Evolutionary conservation across 2,113 vertebrate genomes (phyloP).

Genomic region (Panthera leo): DNA sequence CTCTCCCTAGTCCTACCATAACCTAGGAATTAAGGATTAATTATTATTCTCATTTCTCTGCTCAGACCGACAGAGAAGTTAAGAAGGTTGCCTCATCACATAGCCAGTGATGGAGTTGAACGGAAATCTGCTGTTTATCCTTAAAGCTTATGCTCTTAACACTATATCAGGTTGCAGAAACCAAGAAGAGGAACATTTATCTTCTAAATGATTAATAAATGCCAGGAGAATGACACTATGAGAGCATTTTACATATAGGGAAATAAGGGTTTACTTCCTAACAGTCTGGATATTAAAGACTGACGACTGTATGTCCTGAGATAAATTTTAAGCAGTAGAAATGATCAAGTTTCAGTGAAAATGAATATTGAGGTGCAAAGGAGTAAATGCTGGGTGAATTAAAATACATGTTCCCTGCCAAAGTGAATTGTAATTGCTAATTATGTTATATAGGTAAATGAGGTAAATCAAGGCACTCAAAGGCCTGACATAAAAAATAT

Average conservation of each 20-base stretch:
- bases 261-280: not conserved
- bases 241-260: not conserved
- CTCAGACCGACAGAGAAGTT: not conserved
- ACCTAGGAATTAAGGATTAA: not conserved
- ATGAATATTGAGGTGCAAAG: not conserved
- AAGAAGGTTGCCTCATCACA: not conserved
- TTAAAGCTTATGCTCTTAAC: not conserved
- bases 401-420: not conserved
- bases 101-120: not conserved
- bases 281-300: not conserved
- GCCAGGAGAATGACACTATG: not conserved
- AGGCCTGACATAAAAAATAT: not conserved
- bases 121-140: not conserved
- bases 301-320: not conserved
- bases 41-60: not conserved
- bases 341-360: not conserved
- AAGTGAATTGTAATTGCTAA: not conserved
- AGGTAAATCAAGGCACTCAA: not conserved
- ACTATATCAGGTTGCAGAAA: not conserved
- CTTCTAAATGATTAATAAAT: not conserved
- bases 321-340: not conserved
- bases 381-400: not conserved
- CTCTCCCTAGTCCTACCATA: not conserved
- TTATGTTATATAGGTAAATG: not conserved
- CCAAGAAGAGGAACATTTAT: not conserved